Conservation (phyloP, 2,797 vertebrate genomes). For the Anniella stebbinsi region DNA sequence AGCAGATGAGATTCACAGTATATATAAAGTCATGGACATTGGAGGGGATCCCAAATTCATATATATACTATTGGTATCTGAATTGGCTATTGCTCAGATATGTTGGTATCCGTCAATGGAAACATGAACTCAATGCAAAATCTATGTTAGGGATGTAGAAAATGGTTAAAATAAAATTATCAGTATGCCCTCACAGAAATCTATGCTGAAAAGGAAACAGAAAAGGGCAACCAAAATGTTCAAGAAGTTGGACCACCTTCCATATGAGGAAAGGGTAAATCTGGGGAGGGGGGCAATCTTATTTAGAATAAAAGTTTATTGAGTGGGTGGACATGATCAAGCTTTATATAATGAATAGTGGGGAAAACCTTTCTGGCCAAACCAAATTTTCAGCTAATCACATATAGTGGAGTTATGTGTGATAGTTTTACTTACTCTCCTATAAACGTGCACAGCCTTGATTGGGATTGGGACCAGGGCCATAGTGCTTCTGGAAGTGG, state of each 20-base stretch:
- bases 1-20: background rate
- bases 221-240: background rate
- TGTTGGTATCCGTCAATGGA: background rate
- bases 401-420: too few species aligned
- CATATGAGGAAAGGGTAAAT: background rate
- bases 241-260: background rate
- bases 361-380: background rate
- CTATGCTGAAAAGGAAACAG: background rate
- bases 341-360: background rate
- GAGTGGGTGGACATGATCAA: background rate
- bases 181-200: background rate
- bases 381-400: too few species aligned
- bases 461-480: too few species aligned
- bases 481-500: too few species aligned
- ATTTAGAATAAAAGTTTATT: background rate
- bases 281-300: too few species aligned
- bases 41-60: background rate
- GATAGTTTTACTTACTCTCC: too few species aligned
- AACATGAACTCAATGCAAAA: background rate
- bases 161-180: background rate
- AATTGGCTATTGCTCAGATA: background rate
- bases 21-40: background rate
- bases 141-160: background rate
- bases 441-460: too few species aligned
- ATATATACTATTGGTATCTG: background rate